Evolutionary conservation across 2,888 invertebrate genomes (phyloP).

Genomic region (Alloplasta piceator): DNA sequence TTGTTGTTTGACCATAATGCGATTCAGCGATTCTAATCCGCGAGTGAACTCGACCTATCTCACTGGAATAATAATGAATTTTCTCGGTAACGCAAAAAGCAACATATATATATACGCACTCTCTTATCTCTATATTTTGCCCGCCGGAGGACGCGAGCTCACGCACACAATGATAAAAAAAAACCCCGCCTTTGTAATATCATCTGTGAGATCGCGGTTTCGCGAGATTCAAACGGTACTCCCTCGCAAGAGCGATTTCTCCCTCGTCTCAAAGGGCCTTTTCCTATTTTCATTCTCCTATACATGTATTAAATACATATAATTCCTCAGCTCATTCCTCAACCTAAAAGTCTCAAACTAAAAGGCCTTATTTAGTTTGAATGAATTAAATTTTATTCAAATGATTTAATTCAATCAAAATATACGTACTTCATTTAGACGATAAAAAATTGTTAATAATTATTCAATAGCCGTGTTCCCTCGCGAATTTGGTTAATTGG

Average conservation of each 20-base stretch:
- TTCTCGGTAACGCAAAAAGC: conserved; percentile 38
- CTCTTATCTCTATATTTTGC: conserved; percentile 38
- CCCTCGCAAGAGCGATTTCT: background rate
- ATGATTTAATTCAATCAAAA: too few relatives aligned
- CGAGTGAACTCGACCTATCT: conserved; percentile 40
- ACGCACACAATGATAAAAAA: conserved; percentile 10
- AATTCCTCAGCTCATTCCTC: too few relatives aligned
- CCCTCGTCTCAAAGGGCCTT: conserved; percentile 18
- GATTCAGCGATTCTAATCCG: conserved; percentile 62
- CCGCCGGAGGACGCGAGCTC: conserved; percentile 12
- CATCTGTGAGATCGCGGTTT: conserved; percentile 48
- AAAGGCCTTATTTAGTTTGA: too few relatives aligned
- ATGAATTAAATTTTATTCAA: too few relatives aligned
- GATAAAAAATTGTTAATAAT: too few relatives aligned
- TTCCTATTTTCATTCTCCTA: too few relatives aligned
- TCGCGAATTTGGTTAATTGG: too few relatives aligned
- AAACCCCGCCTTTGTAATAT: background rate
- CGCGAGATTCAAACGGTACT: conserved; percentile 53
- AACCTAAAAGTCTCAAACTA: too few relatives aligned
- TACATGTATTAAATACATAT: too few relatives aligned
- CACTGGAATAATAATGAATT: conserved; percentile 63
- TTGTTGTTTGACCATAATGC: conserved; percentile 52
- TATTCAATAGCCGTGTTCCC: too few relatives aligned
- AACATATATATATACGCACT: conserved; percentile 32
- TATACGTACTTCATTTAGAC: too few relatives aligned